Conservation (phyloP, 2,113 vertebrate species). For the Prunella fulvescens region DNA sequence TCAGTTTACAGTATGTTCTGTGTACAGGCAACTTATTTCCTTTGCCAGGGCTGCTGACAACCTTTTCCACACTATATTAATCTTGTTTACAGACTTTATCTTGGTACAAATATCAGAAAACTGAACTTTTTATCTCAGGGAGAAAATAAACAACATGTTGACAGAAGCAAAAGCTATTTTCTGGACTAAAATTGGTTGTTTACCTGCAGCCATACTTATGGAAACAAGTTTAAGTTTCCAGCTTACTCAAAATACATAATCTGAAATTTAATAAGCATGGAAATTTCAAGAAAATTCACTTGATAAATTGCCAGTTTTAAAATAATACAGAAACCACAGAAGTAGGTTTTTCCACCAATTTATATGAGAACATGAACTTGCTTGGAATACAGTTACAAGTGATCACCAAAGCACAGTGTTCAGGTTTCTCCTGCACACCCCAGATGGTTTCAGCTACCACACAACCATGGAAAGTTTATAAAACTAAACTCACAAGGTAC, state of each 20-base stretch:
- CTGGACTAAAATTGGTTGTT: slow-evolving; percentile 85
- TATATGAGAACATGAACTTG: slow-evolving; percentile 59
- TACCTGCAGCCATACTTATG: slow-evolving; percentile 75
- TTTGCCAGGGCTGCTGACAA: slow-evolving; percentile 91
- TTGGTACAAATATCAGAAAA: slow-evolving; percentile 93
- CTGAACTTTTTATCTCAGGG: slow-evolving; percentile 81
- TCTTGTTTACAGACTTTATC: slow-evolving; percentile 99
- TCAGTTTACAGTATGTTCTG: slow-evolving; percentile 94
- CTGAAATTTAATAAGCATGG: slow-evolving; percentile 75
- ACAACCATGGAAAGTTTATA: neutral
- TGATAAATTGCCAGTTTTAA: slow-evolving; percentile 67
- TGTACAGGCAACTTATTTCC: slow-evolving; percentile 91
- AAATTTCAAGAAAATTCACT: slow-evolving; percentile 69
- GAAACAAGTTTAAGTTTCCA: slow-evolving; percentile 72
- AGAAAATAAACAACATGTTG: slow-evolving; percentile 86
- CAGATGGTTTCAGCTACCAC: slow-evolving; percentile 1
- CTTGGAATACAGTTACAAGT: slow-evolving; percentile 54
- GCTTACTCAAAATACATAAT: slow-evolving; percentile 72
- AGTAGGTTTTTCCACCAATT: slow-evolving; percentile 60
- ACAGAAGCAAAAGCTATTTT: slow-evolving; percentile 88
- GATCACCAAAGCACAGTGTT: slow-evolving; percentile 2
- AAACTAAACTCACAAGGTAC: neutral
- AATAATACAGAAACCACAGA: slow-evolving; percentile 58
- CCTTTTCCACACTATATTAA: slow-evolving; percentile 98
- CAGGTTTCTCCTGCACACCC: neutral